These are phyloP conservation scores for Ornithorhynchus anatinus DNA, from an alignment of 2,113 vertebrate genomes.

Conservation along the genomic window DNA sequence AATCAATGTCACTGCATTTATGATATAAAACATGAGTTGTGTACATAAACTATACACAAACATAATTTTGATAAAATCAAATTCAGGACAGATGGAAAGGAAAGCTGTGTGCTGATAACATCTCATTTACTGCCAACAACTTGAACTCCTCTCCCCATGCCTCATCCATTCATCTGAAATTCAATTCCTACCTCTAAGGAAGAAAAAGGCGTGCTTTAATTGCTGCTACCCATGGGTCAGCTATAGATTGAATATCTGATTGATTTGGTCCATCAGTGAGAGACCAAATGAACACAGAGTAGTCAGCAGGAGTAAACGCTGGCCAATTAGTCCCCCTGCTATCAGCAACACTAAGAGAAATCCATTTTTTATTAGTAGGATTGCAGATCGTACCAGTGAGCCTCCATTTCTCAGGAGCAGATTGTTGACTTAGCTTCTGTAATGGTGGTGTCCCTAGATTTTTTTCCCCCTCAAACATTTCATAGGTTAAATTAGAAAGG, in stretches of 20 bases:
- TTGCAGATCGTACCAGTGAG: slow-evolving; percentile 48
- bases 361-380: slow-evolving; percentile 53
- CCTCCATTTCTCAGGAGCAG: slow-evolving; percentile 45
- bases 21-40: not conserved
- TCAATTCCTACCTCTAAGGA: slow-evolving; percentile 25
- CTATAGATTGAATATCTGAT: slow-evolving; percentile 36
- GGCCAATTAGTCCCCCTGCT: slow-evolving; percentile 56
- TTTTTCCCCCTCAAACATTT: slow-evolving; percentile 27
- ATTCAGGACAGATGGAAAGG: not conserved
- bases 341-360: slow-evolving; percentile 37
- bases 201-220: slow-evolving; percentile 53
- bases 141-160: not conserved
- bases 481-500: slow-evolving; percentile 35
- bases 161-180: slow-evolving; percentile 44
- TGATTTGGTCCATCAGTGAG: slow-evolving; percentile 36
- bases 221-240: slow-evolving; percentile 33
- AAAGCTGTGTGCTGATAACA: slow-evolving; percentile 1
- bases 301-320: slow-evolving; percentile 49
- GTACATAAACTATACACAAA: not conserved
- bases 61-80: not conserved
- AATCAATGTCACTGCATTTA: no score
- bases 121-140: not conserved
- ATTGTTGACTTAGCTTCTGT: slow-evolving; percentile 53
- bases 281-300: slow-evolving; percentile 25
- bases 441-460: slow-evolving; percentile 9